Evolutionary conservation across 2,888 invertebrate species (phyloP), one percentile per base, ranked within the genome.

Genomic region (Pterostichus niger): DNA sequence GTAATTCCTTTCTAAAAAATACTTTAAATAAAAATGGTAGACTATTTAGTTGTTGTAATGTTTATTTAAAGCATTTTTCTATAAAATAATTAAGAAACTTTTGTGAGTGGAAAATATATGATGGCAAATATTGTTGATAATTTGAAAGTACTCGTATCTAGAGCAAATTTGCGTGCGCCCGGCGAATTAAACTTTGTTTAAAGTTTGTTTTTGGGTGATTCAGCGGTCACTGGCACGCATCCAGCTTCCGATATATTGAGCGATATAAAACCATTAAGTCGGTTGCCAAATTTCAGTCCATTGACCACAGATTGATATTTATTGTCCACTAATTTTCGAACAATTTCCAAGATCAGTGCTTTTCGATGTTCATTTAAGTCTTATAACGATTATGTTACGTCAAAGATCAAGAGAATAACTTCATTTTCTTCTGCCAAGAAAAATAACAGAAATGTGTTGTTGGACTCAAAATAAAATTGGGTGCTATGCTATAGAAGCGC

Each of bases 241-340:
- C 68, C 68, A 71, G 44, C 46, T 71, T 71, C 68, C 68, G 68
- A 71, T 24, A 56, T 56, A 56, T 56, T 56, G 56, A 15, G 13
- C 56, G 56, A 64, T 64, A 75, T 75, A 52, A 75, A 75, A n/a
- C 75, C 52, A 75, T 75, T 75, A 75, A 40, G 11, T n/a, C 75
- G 9, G 15, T 13, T 52, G 75, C 49, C 49, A 49, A 52, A 52
- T 56, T 77, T 17, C 77, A 77, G 77, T 77, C 52, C 77, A 77
- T 77, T 77, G 77, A 54, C 77, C 77, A 77, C 75, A 75, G 52
- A 75, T 75, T 75, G 52, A 75, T 75, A 75, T 75, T 75, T 75
- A 75, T 75, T 75, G 75, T 31, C 7, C 13, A 49, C 31, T 52
- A 75, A 75, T 75, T 75, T 75, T 75, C 49, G 24, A 75, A 49